phyloP scores from a whole-genome alignment of 2,113 vertebrate species.

The Polypterus bichir region DNA sequence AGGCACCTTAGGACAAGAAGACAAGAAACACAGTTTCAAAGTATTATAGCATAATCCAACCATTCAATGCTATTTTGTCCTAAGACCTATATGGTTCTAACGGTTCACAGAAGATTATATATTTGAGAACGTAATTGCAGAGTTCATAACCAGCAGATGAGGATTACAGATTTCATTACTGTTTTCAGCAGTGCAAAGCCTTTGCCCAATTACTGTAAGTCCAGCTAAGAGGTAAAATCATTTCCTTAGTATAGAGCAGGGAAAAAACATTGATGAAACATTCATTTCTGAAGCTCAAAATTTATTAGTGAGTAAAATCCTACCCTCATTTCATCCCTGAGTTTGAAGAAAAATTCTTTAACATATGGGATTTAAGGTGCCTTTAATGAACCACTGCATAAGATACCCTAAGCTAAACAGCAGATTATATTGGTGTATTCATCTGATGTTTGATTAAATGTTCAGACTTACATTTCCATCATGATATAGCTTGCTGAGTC shows the following conservation, averaged over 20 bases:
- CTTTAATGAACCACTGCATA: constrained; percentile 18
- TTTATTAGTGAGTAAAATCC: constrained; percentile 36
- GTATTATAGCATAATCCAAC: constrained; percentile 27
- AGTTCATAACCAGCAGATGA: constrained; percentile 55
- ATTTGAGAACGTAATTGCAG: constrained; percentile 52
- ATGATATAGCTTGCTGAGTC: no score
- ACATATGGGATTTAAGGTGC: constrained; percentile 40
- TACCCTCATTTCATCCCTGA: constrained; percentile 35
- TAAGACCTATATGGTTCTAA: constrained; percentile 37
- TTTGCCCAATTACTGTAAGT: constrained; percentile 57
- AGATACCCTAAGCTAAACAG: constrained; percentile 26
- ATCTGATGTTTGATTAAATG: constrained; percentile 34
- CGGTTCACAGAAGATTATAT: constrained; percentile 52
- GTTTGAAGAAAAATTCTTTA: constrained; percentile 32
- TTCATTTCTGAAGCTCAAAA: constrained; percentile 22
- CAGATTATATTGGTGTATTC: constrained; percentile 23
- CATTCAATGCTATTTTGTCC: constrained; percentile 24
- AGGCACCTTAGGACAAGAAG: no score
- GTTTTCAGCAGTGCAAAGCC: constrained; percentile 49
- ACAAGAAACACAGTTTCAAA: constrained; percentile 1
- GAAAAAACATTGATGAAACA: constrained; percentile 30
- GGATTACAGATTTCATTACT: constrained; percentile 61
- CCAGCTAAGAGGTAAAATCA: constrained; percentile 48
- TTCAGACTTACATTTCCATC: constrained; percentile 22
- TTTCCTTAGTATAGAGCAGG: constrained; percentile 46